Conservation (phyloP, 2,113 vertebrate species). For the Mesitornis unicolor region DNA sequence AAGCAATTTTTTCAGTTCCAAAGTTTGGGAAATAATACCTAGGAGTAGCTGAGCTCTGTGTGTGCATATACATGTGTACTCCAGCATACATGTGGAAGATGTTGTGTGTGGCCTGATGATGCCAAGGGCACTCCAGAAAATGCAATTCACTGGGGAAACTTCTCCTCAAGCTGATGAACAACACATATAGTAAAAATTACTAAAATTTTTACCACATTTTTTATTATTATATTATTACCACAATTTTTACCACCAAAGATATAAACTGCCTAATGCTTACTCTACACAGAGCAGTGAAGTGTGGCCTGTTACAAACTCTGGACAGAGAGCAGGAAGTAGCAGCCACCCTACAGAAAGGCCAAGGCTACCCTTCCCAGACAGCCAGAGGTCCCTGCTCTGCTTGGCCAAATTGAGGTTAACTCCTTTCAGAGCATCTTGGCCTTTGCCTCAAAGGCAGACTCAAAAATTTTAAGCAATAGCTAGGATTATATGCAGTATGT, state of each 20-base stretch:
- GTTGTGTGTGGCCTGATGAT: not conserved
- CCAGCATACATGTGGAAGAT: fast-evolving
- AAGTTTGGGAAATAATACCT: not conserved
- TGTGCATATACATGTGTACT: not conserved
- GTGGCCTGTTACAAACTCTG: not conserved
- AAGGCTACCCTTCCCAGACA: not conserved
- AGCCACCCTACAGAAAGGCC: not conserved
- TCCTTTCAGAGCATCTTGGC: not conserved
- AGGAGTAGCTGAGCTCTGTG: not conserved
- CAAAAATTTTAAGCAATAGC: not conserved
- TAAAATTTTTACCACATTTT: not conserved
- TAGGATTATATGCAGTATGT: not conserved
- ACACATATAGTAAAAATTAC: not conserved
- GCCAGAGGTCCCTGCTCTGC: not conserved
- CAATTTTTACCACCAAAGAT: no score
- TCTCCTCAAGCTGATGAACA: not conserved
- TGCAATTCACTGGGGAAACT: not conserved
- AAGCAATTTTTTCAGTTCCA: not conserved
- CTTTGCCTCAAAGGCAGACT: not conserved
- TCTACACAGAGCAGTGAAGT: not conserved
- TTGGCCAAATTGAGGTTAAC: not conserved
- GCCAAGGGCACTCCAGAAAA: not conserved
- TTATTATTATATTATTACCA: no score
- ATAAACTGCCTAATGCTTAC: not conserved
- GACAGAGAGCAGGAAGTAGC: fast-evolving